Conservation (phyloP, 2,888 invertebrate species). For the Spodoptera exigua region DNA sequence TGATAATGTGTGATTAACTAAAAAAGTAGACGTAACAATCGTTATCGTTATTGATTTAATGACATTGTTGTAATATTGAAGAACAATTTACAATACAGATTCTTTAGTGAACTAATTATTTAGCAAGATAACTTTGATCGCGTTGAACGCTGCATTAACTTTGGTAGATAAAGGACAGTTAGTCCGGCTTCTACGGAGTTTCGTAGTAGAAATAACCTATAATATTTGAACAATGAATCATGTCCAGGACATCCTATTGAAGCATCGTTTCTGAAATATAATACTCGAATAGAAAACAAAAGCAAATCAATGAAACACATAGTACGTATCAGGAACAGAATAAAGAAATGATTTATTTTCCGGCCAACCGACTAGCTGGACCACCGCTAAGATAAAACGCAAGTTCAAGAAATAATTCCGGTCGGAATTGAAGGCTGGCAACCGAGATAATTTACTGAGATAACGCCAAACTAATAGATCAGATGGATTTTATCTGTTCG, state of each 20-base stretch:
- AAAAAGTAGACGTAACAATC: conserved; percentile 22
- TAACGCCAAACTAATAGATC: conserved; percentile 72
- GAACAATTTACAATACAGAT: too few species aligned
- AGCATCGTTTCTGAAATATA: too few species aligned
- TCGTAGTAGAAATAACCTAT: too few species aligned
- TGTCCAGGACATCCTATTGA: too few species aligned
- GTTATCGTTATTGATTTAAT: conserved; percentile 4
- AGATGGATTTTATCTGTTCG: conserved; percentile 75
- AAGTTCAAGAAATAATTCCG: conserved; percentile 70
- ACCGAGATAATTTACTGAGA: conserved; percentile 68
- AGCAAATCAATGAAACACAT: conserved; percentile 13
- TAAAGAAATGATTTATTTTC: conserved; percentile 43
- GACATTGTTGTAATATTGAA: background rate
- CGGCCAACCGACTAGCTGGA: conserved; percentile 43
- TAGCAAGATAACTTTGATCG: too few species aligned
- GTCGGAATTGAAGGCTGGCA: conserved; percentile 47
- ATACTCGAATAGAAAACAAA: conserved; percentile 34
- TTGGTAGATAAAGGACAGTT: too few species aligned
- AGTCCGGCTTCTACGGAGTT: too few species aligned
- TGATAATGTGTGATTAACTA: conserved; percentile 38
- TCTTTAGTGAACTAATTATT: too few species aligned
- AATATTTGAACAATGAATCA: too few species aligned
- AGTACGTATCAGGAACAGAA: conserved; percentile 29
- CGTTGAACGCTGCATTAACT: too few species aligned
- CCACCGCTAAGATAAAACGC: conserved; percentile 62